Evolutionary conservation across 2,797 vertebrate species (phyloP).

Genomic region (Lacerta bilineata): DNA sequence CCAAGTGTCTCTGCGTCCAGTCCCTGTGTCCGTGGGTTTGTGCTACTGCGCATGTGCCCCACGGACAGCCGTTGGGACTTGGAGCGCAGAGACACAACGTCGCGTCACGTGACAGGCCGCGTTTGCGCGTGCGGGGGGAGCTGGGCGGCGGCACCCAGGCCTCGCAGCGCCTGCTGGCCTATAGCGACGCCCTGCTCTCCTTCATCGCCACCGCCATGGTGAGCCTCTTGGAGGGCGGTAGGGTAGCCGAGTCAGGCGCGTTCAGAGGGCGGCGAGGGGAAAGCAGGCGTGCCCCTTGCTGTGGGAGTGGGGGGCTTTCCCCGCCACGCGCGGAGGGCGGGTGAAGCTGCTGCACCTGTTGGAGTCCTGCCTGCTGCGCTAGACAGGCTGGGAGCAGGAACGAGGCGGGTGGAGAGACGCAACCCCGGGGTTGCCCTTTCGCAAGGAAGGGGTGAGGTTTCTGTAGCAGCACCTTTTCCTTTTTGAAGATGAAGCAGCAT

Average conservation of each 20-base stretch:
- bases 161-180: conserved; percentile 90
- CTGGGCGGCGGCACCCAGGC: conserved; percentile 81
- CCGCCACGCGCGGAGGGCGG: neutral
- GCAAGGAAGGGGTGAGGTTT: neutral
- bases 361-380: neutral
- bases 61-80: too few species aligned
- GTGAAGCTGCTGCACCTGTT: neutral
- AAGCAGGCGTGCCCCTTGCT: neutral
- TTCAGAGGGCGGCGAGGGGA: too few species aligned
- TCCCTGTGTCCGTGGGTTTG: too few species aligned
- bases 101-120: too few species aligned
- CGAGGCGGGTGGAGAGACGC: too few species aligned
- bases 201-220: conserved; percentile 97
- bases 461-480: neutral
- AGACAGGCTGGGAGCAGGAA: neutral
- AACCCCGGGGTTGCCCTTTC: neutral
- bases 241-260: neutral
- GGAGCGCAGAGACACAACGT: too few species aligned
- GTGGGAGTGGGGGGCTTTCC: neutral
- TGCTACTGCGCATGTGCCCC: too few species aligned
- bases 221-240: conserved; percentile 44
- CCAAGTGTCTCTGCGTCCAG: too few species aligned
- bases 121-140: too few species aligned
- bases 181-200: conserved; percentile 93
- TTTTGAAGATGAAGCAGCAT: neutral